phyloP scores from a whole-genome alignment of 2,113 vertebrate species.

The Emydura subglobosa region DNA sequence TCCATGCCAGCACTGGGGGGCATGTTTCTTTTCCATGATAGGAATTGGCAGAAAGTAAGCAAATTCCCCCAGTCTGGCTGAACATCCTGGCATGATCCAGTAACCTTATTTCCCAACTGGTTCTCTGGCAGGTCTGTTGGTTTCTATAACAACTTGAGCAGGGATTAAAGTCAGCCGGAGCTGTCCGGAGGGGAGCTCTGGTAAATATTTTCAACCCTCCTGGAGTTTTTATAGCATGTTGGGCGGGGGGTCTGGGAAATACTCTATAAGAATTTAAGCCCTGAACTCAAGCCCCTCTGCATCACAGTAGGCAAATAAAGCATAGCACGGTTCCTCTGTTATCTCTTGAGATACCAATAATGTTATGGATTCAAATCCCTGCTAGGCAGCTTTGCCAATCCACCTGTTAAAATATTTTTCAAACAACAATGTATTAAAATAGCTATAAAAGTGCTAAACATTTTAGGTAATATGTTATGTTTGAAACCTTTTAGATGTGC shows the following conservation, averaged over 20 bases:
- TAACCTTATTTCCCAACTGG: slow-evolving; percentile 50
- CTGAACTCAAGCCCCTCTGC: not conserved
- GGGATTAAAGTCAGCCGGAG: no score
- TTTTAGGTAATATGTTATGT: not conserved
- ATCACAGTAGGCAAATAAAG: slow-evolving; percentile 27
- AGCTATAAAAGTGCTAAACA: not conserved
- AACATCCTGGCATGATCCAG: slow-evolving; percentile 11
- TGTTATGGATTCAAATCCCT: not conserved
- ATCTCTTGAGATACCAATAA: slow-evolving; percentile 19
- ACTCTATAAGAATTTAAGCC: no score
- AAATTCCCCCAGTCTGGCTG: slow-evolving; percentile 56
- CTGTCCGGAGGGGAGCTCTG: no score
- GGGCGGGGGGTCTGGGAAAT: no score
- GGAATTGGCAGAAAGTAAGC: slow-evolving; percentile 52
- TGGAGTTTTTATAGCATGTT: no score
- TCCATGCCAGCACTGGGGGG: not conserved
- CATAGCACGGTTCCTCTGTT: not conserved
- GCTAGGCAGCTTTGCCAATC: not conserved
- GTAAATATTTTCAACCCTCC: no score
- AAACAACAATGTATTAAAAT: not conserved
- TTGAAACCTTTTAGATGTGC: not conserved
- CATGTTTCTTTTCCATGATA: slow-evolving; percentile 22
- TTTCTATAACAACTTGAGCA: not conserved
- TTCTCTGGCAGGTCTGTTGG: not conserved
- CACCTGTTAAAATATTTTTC: slow-evolving; percentile 56